Percentiles rank a stretch among this genome's conserved stretches.
phyloP scores from a whole-genome alignment of 2,113 vertebrate species.

The Oreochromis aureus region DNA sequence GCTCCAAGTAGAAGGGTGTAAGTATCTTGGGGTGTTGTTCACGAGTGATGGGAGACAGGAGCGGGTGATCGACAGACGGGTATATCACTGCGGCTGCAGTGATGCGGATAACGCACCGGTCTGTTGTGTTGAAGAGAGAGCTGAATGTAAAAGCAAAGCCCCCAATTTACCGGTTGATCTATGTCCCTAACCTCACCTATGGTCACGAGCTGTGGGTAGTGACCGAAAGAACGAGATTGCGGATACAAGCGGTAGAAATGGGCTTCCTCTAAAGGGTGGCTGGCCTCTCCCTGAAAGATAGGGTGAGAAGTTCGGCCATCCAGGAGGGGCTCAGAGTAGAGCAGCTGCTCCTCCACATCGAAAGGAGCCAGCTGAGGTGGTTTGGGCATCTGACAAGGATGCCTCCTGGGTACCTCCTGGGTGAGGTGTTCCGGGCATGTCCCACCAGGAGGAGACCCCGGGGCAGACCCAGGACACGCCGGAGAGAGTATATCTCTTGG shows the following conservation, averaged over 20 bases:
- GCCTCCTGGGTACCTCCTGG: too few relatives aligned
- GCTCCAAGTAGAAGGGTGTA: background rate
- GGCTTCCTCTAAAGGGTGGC: background rate
- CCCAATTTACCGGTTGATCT: fast-evolving
- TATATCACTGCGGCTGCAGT: background rate
- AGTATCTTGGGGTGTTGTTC: background rate
- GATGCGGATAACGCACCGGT: background rate
- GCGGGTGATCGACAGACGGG: background rate
- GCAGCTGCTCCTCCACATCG: background rate
- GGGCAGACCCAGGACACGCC: too few relatives aligned
- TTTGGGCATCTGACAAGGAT: background rate
- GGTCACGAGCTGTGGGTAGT: background rate
- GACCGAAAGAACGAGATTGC: background rate
- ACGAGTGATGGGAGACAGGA: background rate
- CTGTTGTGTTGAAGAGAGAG: background rate
- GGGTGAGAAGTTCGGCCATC: background rate
- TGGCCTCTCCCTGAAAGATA: background rate
- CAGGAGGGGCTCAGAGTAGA: background rate
- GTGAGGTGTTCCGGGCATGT: too few relatives aligned
- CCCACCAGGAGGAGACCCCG: too few relatives aligned
- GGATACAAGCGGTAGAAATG: background rate
- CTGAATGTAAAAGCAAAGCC: background rate
- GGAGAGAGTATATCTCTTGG: too few relatives aligned
- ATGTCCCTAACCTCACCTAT: background rate
- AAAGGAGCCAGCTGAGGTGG: background rate